Base-by-base conservation (phyloP, 2,888 invertebrate species). In the Drosophila sordidula region DNA sequence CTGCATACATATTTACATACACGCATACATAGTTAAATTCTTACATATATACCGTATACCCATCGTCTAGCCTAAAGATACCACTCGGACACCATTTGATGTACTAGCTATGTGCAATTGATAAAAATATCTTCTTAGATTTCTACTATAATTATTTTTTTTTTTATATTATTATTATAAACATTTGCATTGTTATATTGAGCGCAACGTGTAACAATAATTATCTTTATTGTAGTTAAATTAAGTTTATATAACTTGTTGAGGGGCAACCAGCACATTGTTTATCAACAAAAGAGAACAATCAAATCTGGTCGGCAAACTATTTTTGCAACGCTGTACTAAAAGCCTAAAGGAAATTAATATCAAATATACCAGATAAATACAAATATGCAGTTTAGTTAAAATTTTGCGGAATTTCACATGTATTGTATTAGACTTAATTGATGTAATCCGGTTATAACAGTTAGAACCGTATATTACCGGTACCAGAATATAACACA, bases 191-290 rank as follows among this genome's bases (percentile, higher is more conserved):
- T 78, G 78, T 78, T 78, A 70, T 80, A 65, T 61, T 46, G 75
- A 78, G 69, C 67, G 65, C 65, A 79, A 77, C 66, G 50, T 69
- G 50, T 65, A 80, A 68, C 67, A 79, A 86, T 81, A 78, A 85
- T 47, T 67, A 63, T 69, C 64, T 75, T 41, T 69, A 70, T 45
- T 62, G 44, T 82, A 85, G 71, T 59, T 70, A 79, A 71, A 66
- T 66, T 68, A 70, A 73, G 74, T 55, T 77, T 38, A 66, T 34
- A 50, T 32, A 58, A 49, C 18, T 29, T 50, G 34, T 49, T 63
- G 63, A 58, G 61, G 52, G 59, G 47, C 69, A 58, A 52, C n/a
- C 11, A 38, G 47, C 58, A 58, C 26, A 57, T 50, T 61, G 38
- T 42, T 22, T 36, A 56, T 57, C 12, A 45, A 36, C 18, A 63